Evolutionary conservation across 2,888 invertebrate genomes (phyloP), one percentile per base, ranked within the genome.

Genomic region (Cosmorhoe ocellata): DNA sequence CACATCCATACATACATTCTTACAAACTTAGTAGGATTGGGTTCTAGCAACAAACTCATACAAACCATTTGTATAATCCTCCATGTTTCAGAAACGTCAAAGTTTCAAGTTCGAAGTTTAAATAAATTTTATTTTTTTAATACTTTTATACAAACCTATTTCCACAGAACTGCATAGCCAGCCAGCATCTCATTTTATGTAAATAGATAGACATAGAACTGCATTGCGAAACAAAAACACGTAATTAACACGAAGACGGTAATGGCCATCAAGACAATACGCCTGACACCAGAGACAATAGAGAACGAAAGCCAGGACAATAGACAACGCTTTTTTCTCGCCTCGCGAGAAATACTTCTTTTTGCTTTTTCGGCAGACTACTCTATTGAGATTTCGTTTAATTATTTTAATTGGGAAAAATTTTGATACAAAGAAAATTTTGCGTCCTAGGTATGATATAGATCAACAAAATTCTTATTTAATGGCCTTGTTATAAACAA

Each of bases 181-280:
- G 36, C 36, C 44, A 37, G 39, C 32, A 11, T 24, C 43, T 45
- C 45, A 45, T 52, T 52, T 42, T n/a, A n/a, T n/a, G n/a, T n/a
- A 41, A 41, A 46, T 39, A 47, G 33, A 51, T 33, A 18, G 4
- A 18, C 18, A 47, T 42, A 40, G 40, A 52, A 58, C 45, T 58
- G 52, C 57, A 54, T 57, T 24, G 57, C 54, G 56, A 59, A 57
- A 63, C 60, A 61, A 59, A 38, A 59, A 58, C 63, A 61, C 58
- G 61, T 61, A 61, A 63, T 63, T 63, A 63, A 55, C 59, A 61
- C 52, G 52, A 59, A 58, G 57, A 55, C 57, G 50, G 51, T 61
- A 61, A 63, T 63, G 61, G 59, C 38, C 48, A 38, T 38, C 41
- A 46, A 57, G 56, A 60, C 57, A 61, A 59, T 63, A 47, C 48